Conservation (phyloP, 2,113 vertebrate genomes). For the Esox niger region DNA sequence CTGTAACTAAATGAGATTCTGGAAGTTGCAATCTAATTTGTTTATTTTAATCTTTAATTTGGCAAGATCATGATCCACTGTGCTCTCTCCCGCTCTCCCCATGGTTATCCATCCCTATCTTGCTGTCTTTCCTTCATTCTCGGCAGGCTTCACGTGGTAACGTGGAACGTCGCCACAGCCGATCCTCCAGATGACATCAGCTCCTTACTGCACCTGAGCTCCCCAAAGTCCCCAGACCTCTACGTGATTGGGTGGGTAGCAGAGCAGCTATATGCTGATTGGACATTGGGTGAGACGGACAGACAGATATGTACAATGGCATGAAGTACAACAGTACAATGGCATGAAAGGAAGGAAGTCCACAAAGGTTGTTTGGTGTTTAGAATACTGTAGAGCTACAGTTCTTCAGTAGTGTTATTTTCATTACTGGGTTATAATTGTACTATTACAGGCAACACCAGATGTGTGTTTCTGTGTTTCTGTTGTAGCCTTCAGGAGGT, state of each 20-base stretch:
- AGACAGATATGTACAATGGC: not conserved
- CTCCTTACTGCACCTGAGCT: conserved; percentile 79
- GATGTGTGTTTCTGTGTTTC: not conserved
- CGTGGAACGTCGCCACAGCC: conserved; percentile 92
- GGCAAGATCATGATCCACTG: too few species aligned
- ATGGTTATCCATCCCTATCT: not conserved
- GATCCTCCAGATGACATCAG: conserved; percentile 81
- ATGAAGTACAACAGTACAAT: too few species aligned
- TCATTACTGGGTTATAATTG: too few species aligned
- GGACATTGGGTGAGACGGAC: not conserved
- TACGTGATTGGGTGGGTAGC: conserved; percentile 89
- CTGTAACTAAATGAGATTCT: too few species aligned
- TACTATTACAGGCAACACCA: not conserved
- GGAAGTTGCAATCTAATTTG: too few species aligned
- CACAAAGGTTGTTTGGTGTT: too few species aligned
- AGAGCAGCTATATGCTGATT: not conserved
- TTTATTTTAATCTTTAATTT: too few species aligned
- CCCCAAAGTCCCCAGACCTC: conserved; percentile 71
- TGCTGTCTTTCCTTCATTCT: not conserved
- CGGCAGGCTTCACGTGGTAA: conserved; percentile 85
- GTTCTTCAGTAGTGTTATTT: not conserved
- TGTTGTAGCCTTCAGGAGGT: conserved; percentile 89
- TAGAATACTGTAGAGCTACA: not conserved
- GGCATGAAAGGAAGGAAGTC: not conserved
- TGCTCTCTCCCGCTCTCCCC: not conserved